Percentiles rank a stretch among this genome's conserved stretches.
Evolutionary conservation across 2,113 vertebrate species (phyloP).

Genomic region (Xyliphius kryptos): DNA sequence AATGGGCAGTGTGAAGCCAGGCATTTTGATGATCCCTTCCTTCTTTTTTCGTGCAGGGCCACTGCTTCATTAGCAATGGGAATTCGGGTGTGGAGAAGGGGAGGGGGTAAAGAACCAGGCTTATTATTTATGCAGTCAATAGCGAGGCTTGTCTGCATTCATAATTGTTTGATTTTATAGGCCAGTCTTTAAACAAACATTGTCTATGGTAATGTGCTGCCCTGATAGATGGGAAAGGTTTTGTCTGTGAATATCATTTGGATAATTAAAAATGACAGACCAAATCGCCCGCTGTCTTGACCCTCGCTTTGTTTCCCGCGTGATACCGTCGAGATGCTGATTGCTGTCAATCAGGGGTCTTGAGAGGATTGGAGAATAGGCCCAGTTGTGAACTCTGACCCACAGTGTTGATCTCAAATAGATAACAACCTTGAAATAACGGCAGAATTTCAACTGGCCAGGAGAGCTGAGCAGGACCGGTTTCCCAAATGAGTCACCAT

Average conservation of each 20-base stretch:
- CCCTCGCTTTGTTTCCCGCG: slow-evolving; percentile 91
- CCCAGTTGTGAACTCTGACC: slow-evolving; percentile 90
- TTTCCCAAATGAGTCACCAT: slow-evolving; percentile 45
- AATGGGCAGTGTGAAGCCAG: slow-evolving; percentile 70
- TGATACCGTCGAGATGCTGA: slow-evolving; percentile 87
- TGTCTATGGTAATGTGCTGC: slow-evolving; percentile 92
- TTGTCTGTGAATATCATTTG: slow-evolving; percentile 97
- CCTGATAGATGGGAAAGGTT: slow-evolving; percentile 90
- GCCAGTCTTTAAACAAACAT: slow-evolving; percentile 98
- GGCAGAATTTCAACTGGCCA: slow-evolving; percentile 88
- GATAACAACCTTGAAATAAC: slow-evolving; percentile 97
- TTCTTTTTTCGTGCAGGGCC: slow-evolving; percentile 73
- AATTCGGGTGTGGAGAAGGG: slow-evolving; percentile 65
- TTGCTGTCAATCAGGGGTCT: slow-evolving; percentile 97
- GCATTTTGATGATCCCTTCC: slow-evolving; percentile 84
- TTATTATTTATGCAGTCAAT: slow-evolving; percentile 94
- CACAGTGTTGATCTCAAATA: slow-evolving; percentile 83
- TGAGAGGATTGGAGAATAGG: slow-evolving; percentile 81
- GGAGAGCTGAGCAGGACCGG: slow-evolving; percentile 62
- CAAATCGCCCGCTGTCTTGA: slow-evolving; percentile 91
- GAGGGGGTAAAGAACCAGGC: slow-evolving; percentile 59
- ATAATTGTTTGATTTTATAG: slow-evolving; percentile 98
- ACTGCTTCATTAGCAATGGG: slow-evolving; percentile 88
- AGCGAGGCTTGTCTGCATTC: slow-evolving; percentile 88
- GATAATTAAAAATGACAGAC: slow-evolving; percentile 99